Percentiles rank a stretch among this genome's conserved stretches.
These are phyloP conservation scores for Bos taurus DNA, from an alignment of 2,113 vertebrate species.

Conservation along the genomic window DNA sequence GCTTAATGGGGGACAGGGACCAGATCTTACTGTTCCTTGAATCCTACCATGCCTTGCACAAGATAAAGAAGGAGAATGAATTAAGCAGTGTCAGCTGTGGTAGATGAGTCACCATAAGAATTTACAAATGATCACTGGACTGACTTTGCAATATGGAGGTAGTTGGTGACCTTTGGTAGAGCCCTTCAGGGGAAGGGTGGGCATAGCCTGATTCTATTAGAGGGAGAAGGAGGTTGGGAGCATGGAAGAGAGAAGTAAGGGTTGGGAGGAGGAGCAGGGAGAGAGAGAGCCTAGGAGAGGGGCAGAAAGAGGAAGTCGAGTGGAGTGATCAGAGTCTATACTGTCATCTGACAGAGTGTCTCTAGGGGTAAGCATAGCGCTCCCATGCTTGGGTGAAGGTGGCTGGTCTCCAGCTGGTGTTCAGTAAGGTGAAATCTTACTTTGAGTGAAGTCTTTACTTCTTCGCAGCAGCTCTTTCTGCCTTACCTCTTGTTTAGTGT, in stretches of 20 bases:
- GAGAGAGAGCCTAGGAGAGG: neutral
- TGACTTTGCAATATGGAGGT: neutral
- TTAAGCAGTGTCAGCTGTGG: neutral
- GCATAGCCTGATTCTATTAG: neutral
- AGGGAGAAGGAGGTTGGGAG: neutral
- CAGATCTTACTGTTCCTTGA: neutral
- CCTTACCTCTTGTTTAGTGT: neutral
- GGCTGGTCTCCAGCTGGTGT: neutral
- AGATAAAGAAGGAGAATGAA: neutral
- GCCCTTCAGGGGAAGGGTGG: neutral
- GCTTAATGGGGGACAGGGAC: neutral
- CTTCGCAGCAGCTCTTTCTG: neutral
- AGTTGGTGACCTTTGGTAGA: neutral
- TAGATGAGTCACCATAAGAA: neutral
- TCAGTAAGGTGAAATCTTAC: neutral
- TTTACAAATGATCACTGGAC: neutral
- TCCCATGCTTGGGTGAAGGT: accelerated
- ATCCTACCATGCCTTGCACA: neutral
- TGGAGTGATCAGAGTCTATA: neutral
- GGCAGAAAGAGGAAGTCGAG: accelerated
- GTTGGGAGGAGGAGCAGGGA: neutral
- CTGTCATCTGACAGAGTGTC: accelerated
- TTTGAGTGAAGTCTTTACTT: neutral
- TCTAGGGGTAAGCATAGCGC: no score
- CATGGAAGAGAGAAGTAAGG: neutral